phyloP scores from a whole-genome alignment of 2,797 vertebrate species.

The Scleropages formosus region DNA sequence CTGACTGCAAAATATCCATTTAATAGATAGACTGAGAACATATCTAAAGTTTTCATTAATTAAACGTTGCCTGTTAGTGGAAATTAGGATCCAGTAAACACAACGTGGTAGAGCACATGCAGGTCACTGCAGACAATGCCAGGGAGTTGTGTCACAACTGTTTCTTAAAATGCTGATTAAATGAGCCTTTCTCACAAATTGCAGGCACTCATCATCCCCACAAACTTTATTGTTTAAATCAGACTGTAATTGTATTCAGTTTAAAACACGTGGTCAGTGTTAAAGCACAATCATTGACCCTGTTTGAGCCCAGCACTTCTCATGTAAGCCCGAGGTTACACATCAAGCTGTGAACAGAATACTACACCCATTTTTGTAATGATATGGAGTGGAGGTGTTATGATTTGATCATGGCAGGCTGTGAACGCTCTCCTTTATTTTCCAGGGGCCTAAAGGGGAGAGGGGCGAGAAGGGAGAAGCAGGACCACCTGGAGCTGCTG shows the following conservation, averaged over 20 bases:
- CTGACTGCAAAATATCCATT: conserved; percentile 39
- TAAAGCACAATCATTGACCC: too few relatives aligned
- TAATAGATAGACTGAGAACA: conserved; percentile 26
- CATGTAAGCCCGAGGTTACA: neutral
- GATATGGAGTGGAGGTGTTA: neutral
- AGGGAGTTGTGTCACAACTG: too few relatives aligned
- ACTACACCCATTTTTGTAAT: neutral
- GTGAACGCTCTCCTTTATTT: conserved; percentile 21
- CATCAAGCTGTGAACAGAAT: neutral
- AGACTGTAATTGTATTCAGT: too few relatives aligned
- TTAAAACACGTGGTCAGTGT: too few relatives aligned
- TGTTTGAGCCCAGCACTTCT: neutral
- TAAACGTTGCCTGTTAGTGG: neutral
- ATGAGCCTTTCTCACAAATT: too few relatives aligned
- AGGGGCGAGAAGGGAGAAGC: conserved; percentile 94
- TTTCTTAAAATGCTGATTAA: too few relatives aligned
- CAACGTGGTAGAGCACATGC: too few relatives aligned
- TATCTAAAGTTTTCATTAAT: neutral
- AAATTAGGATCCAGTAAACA: too few relatives aligned
- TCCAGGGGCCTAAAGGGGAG: conserved; percentile 91
- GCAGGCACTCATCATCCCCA: too few relatives aligned
- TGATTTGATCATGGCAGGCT: neutral
- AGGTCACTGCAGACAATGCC: too few relatives aligned
- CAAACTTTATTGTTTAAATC: too few relatives aligned
- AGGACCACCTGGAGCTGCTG: conserved; percentile 91